phyloP scores from a whole-genome alignment of 2,113 vertebrate species.

The Sapayoa aenigma region DNA sequence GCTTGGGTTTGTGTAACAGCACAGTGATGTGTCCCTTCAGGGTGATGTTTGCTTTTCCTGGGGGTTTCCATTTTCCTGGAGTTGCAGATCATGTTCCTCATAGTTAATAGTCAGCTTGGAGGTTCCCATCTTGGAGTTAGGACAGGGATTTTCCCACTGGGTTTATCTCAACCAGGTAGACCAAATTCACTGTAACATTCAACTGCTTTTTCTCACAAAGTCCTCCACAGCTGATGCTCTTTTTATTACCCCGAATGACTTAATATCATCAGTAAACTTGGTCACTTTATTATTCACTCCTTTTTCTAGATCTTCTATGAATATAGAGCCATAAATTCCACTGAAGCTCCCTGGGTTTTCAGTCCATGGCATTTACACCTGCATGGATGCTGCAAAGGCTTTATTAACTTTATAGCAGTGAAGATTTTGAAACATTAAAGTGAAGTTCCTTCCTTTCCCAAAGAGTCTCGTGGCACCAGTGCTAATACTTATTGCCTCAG shows the following conservation, averaged over 20 bases:
- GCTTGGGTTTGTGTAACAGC: neutral
- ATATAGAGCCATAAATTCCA: neutral
- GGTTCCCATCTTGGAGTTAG: neutral
- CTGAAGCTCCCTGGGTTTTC: neutral
- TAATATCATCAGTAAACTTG: neutral
- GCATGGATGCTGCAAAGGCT: neutral
- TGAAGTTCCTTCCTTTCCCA: neutral
- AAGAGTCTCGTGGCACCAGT: neutral
- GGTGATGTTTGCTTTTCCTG: neutral
- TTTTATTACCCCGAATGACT: neutral
- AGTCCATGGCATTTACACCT: neutral
- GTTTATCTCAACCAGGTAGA: neutral
- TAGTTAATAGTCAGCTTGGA: neutral
- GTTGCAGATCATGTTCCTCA: fast-evolving
- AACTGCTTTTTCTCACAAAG: neutral
- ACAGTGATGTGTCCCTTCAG: neutral
- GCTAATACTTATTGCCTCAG: neutral
- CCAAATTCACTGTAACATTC: neutral
- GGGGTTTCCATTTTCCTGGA: neutral
- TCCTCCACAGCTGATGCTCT: neutral
- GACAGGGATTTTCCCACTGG: neutral
- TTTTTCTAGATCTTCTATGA: neutral
- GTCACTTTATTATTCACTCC: neutral
- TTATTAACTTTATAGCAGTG: neutral
- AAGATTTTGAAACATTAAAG: neutral